Conservation (phyloP, 2,888 invertebrate species). For the Alentia gelatinosa region DNA sequence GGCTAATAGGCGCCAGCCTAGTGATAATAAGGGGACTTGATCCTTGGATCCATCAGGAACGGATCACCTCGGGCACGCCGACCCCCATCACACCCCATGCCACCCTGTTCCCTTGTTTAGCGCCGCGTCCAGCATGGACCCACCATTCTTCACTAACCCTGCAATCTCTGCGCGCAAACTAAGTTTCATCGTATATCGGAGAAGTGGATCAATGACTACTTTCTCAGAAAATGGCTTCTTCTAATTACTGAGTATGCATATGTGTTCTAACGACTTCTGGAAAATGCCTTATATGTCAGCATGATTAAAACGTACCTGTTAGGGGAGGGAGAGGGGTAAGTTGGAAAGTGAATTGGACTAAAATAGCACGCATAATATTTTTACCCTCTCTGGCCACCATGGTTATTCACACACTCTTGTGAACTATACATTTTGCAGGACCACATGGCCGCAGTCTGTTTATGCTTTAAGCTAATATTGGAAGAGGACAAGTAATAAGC, state of each 20-base stretch:
- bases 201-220: not conserved
- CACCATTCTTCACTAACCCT: not conserved
- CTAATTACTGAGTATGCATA: not conserved
- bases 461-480: too few relatives aligned
- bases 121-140: not conserved
- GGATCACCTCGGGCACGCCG: not conserved
- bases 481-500: too few relatives aligned
- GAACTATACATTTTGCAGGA: too few relatives aligned
- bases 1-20: conserved; percentile 39
- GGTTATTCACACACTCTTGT: too few relatives aligned
- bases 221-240: not conserved
- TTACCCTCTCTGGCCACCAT: too few relatives aligned
- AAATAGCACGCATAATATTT: too few relatives aligned
- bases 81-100: conserved; percentile 11
- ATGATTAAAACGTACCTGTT: too few relatives aligned
- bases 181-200: not conserved
- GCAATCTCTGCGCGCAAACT: not conserved
- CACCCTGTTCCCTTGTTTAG: not conserved
- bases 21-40: conserved; percentile 48
- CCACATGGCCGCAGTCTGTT: too few relatives aligned
- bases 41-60: conserved; percentile 41
- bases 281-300: too few relatives aligned
- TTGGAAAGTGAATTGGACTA: too few relatives aligned
- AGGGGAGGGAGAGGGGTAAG: too few relatives aligned
- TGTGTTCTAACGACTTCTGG: too few relatives aligned